These are phyloP conservation scores for Forbesichthys papilliferus DNA, from an alignment of 2,113 vertebrate genomes.

Conservation along the genomic window DNA sequence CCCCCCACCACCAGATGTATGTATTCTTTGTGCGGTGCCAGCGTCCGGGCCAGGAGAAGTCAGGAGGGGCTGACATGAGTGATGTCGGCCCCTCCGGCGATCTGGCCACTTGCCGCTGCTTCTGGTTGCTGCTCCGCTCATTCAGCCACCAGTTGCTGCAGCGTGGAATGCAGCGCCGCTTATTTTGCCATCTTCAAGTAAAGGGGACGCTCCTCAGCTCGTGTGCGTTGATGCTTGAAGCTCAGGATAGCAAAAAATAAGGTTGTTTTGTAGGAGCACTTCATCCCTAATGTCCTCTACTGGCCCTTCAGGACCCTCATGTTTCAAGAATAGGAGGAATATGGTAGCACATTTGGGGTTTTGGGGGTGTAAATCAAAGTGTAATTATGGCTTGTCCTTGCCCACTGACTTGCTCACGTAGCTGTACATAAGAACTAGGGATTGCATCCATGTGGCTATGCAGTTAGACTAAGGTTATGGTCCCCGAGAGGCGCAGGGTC, in stretches of 20 bases:
- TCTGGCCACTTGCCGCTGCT: constrained; percentile 41
- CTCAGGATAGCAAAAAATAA: too few species aligned
- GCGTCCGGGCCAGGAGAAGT: constrained; percentile 4
- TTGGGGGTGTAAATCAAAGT: not conserved
- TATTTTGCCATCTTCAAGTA: too few species aligned
- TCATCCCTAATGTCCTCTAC: too few species aligned
- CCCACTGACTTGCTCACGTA: constrained; percentile 23
- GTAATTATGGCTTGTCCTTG: constrained; percentile 15
- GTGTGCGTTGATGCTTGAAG: too few species aligned
- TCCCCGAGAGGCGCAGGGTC: constrained; percentile 16
- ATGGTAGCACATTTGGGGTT: too few species aligned
- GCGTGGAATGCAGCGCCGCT: constrained; percentile 12
- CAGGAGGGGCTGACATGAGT: constrained; percentile 28
- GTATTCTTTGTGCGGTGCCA: constrained; percentile 52
- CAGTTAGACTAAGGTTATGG: constrained; percentile 18
- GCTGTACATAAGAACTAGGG: constrained; percentile 14
- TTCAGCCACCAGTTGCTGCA: constrained; percentile 38
- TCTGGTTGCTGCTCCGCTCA: not conserved
- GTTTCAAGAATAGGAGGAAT: too few species aligned
- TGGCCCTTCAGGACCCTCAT: too few species aligned
- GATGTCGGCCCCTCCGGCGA: constrained; percentile 42
- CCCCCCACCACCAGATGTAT: constrained; percentile 49
- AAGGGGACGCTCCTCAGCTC: too few species aligned
- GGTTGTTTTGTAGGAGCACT: too few species aligned
- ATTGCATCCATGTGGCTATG: constrained; percentile 41